Base-by-base conservation (phyloP, 2,113 vertebrate species). In the Nestor notabilis region DNA sequence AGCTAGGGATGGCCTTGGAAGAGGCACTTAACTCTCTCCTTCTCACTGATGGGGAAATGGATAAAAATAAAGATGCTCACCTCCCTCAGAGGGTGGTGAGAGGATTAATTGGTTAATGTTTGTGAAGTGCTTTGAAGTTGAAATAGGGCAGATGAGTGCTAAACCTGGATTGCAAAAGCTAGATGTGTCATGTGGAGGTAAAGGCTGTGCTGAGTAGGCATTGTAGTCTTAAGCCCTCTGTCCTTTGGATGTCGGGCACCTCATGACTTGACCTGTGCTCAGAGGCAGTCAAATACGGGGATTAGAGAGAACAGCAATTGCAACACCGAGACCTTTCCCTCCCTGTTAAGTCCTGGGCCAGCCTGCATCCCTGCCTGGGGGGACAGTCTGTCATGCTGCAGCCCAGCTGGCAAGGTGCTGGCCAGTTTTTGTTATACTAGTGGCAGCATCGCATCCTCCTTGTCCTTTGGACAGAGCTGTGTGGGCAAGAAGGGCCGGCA, bases 91-190 rank as follows among this genome's bases (percentile, higher is more conserved):
- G 80, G 74, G 74, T 74, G 94, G 80, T 20, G 69, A 95, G 95
- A 91, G 74, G 94, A 94, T 97, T 97, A 97, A 96, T 90, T 95
- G 85, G 92, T 95, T 96, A 92, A 90, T 87, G 83, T 68, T 91
- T 65, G 65, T 13, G 4, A 84, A 91, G 91, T 55, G 52, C 97
- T 97, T 96, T 95, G 95, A 96, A 97, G 96, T 91, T 76, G 77
- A 95, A 95, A 89, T 89, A 71, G 68, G 83, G 52, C 86, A 93
- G 86, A 71, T 87, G 53, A 87, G 65, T 66, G 49, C 83, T 92
- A 82, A 64, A 64, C 52, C 28, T 4, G 41, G 35, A 87, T 97
- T 94, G 89, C 90, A 87, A 95, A 94, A 96, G 68, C 43, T 55
- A 7, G n/a, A 63, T 81, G 90, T 87, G 92, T 95, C 94, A 92